Base-by-base conservation (phyloP, 1,140 invertebrate species). In the Grapholita molesta region DNA sequence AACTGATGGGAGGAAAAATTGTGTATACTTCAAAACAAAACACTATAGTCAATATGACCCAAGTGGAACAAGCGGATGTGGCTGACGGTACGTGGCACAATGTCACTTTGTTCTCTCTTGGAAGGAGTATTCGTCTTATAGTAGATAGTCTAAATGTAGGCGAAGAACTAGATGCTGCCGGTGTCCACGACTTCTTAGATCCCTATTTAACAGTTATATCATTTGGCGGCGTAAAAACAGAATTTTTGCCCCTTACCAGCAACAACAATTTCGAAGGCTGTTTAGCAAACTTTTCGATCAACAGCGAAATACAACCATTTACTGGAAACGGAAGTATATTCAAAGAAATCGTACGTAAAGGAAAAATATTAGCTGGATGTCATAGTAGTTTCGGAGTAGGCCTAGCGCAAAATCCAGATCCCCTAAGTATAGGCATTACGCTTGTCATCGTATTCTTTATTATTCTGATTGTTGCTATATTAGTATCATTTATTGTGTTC, bases 401-500 rank as follows among this genome's bases (percentile, higher is more conserved):
- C 35, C 94, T 95, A 5, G 94, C 95, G 0, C 94, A 96, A 67
- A 94, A 95, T 0, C 95, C 97, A 4, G 96, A 98, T 92, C 97
- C 97, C 0, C 89, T 98, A 0, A 97, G 96, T 77, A 97, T 98
- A 48, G 97, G 97, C 30, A 96, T 98, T 33, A 98, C 97, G 0
- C 91, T 99, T 23, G 97, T 99, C 0, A 97, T 99, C 53, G 96
- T 98, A 3, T 99, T 99, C 91, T 98, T 99, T 79, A 95, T 98
- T 2, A 96, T 97, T 55, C 90, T 98, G 8, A 93, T 98, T 18
- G 94, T 98, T 6, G 97, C 97, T 0, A 98, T 98, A 69, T 92
- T 97, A 24, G 95, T 97, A 5, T 98, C 96, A 61, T 98, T 98
- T 83, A 93, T 98, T 2, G 96, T 98, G 7, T 98, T 98, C 85